Base-by-base conservation (phyloP, 2,797 vertebrate species). In the Echeneis naucrates region DNA sequence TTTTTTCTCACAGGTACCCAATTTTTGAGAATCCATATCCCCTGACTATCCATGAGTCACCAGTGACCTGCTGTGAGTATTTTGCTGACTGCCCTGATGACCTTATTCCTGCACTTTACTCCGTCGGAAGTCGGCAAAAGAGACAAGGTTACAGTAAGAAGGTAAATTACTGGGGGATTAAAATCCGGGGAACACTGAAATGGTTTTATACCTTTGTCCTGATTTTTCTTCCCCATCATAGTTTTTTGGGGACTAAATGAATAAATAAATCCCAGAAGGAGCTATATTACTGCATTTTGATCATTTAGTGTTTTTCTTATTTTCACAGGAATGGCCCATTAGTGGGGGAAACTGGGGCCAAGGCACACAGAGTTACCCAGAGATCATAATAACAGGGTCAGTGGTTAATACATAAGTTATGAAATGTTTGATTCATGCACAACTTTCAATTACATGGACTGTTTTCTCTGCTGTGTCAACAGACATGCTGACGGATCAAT, bases 11-110 rank as follows among this genome's bases (percentile, higher is more conserved):
- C 95, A 99, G 98, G 74, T 99, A 99, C 73, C 98, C 98, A n/a
- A 97, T 98, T 91, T 99, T 98, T 95, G 98, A 99, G 93, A 99
- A 95, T 86, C 97, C 97, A 1, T 99, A 99, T 83, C 97, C 98
- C 72, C 90, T 99, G 89, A 95, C 92, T 51, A 96, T 99, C 90
- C 97, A 99, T 0, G 97, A 99, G 86, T 99, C 98, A 68, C 98
- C 98, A 0, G 98, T 99, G 72, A 99, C 98, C 45, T 99, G 97
- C 92, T 98, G 97, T 47, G 98, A 99, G 84, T 99, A 98, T 93
- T 98, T 98, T 86, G 97, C 96, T 1, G 97, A 99, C 92, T 99
- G 98, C 89, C 97, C 98, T 30, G 94, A 94, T 70, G 98, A 99
- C 87, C 94, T 99, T 45, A 97, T 99, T 83, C 98, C 97, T 92